These are phyloP conservation scores for Baronia brevicornis DNA, from an alignment of 2,888 invertebrate genomes.

Conservation along the genomic window DNA sequence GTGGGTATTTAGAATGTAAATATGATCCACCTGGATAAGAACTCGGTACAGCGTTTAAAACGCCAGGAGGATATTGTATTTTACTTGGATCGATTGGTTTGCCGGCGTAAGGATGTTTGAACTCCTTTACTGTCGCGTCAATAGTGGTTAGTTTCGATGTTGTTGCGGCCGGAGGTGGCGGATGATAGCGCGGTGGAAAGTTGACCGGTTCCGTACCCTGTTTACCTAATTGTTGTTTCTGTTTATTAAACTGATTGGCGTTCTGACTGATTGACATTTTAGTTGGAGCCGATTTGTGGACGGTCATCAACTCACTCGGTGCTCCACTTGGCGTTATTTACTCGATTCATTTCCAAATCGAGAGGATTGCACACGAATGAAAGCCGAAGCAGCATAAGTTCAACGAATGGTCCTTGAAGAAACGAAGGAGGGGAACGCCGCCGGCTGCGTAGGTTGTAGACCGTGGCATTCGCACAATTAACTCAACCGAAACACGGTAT, in stretches of 20 bases:
- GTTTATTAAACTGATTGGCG: conserved; percentile 64
- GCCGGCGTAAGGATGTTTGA: conserved; percentile 55
- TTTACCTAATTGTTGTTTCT: conserved; percentile 72
- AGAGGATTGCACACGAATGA: conserved; percentile 41
- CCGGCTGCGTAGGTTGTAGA: conserved; percentile 68
- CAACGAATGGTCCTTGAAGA: conserved; percentile 72
- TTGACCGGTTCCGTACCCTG: conserved; percentile 71
- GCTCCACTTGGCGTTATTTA: conserved; percentile 33
- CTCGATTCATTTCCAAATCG: conserved; percentile 48
- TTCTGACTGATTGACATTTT: conserved; percentile 72
- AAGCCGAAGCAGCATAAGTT: conserved; percentile 55
- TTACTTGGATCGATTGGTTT: conserved; percentile 54
- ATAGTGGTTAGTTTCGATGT: conserved; percentile 79
- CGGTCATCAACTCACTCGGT: conserved; percentile 46
- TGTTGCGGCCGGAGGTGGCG: conserved; percentile 80
- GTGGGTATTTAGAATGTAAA: conserved; percentile 52
- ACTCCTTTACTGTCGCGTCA: conserved; percentile 65
- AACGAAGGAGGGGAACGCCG: conserved; percentile 63
- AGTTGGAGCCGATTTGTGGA: conserved; percentile 38
- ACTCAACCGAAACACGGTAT: conserved; percentile 26
- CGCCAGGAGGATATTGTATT: conserved; percentile 48
- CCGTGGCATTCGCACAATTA: conserved; percentile 72
- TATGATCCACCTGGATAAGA: conserved; percentile 51
- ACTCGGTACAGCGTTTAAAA: conserved; percentile 37
- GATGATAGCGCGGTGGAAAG: conserved; percentile 86